phyloP scores from a whole-genome alignment of 1,140 invertebrate species.

The Odontomachus brunneus region DNA sequence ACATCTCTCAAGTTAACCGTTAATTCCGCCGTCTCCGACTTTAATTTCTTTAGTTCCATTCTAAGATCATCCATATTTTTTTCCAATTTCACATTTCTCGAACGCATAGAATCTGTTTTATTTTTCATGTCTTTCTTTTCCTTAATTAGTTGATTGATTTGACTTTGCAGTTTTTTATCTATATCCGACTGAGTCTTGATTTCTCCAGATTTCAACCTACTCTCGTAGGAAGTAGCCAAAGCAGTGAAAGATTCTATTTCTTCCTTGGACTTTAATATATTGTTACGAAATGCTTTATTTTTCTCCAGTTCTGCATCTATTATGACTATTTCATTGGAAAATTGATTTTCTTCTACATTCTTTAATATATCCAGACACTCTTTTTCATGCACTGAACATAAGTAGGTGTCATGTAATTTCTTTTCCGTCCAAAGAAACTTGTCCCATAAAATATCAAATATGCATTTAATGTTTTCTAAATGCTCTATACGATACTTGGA shows the following conservation, averaged over 20 bases:
- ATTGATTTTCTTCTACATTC: slow-evolving; percentile 44
- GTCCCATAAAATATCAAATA: slow-evolving; percentile 69
- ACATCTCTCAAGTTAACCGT: slow-evolving; percentile 60
- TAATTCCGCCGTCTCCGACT: slow-evolving; percentile 42
- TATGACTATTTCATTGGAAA: slow-evolving; percentile 66
- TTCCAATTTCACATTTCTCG: slow-evolving; percentile 79
- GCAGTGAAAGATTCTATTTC: slow-evolving; percentile 72
- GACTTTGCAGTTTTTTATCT: slow-evolving; percentile 75
- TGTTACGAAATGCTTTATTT: slow-evolving; percentile 59
- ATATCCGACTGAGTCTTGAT: slow-evolving; percentile 71
- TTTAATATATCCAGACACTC: slow-evolving; percentile 13
- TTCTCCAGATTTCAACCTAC: slow-evolving; percentile 64
- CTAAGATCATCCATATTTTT: slow-evolving; percentile 78
- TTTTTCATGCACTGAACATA: slow-evolving; percentile 37
- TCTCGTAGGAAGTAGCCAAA: slow-evolving; percentile 64
- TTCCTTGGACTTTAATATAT: slow-evolving; percentile 63
- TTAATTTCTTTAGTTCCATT: slow-evolving; percentile 73
- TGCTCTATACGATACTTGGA: slow-evolving; percentile 60
- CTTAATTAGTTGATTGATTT: slow-evolving; percentile 74
- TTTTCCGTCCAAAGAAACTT: slow-evolving; percentile 74
- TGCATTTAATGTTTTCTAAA: slow-evolving; percentile 65
- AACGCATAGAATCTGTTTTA: slow-evolving; percentile 75
- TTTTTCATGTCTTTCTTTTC: slow-evolving; percentile 78
- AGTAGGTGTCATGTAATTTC: slow-evolving; percentile 61
- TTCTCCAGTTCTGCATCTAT: slow-evolving; percentile 70